Conservation (phyloP, 2,888 invertebrate genomes). For the Nasonia oneida region DNA sequence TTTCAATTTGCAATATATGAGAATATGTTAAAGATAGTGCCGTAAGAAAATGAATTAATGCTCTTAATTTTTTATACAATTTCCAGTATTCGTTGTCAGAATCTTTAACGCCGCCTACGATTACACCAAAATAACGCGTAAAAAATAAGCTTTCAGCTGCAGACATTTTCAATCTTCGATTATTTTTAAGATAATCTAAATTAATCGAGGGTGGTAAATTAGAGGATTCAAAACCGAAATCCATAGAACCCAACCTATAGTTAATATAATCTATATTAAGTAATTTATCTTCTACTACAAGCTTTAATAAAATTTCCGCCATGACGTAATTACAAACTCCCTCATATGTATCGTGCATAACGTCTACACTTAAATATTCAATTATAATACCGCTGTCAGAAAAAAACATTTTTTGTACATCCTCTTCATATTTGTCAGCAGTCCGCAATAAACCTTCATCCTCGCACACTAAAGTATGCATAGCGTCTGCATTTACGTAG, state of each 20-base stretch:
- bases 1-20: constrained; percentile 51
- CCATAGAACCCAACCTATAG: neutral
- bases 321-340: constrained; percentile 11
- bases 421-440: neutral
- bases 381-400: constrained; percentile 6
- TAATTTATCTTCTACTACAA: constrained; percentile 59
- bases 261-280: constrained; percentile 8
- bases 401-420: neutral
- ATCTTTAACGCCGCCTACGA: constrained; percentile 6
- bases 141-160: constrained; percentile 11
- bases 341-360: constrained; percentile 20
- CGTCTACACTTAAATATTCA: neutral
- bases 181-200: neutral
- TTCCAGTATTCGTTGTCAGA: constrained; percentile 37
- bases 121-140: constrained; percentile 8
- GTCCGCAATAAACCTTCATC: neutral
- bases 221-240: neutral
- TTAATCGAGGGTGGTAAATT: neutral
- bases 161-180: constrained; percentile 11
- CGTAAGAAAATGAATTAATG: constrained; percentile 62
- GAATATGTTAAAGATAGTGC: constrained; percentile 47
- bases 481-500: neutral
- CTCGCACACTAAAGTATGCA: neutral
- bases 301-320: constrained; percentile 46
- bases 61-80: constrained; percentile 59